phyloP scores from a whole-genome alignment of 2,888 invertebrate genomes.

The Caenorhabditis zanzibari region DNA sequence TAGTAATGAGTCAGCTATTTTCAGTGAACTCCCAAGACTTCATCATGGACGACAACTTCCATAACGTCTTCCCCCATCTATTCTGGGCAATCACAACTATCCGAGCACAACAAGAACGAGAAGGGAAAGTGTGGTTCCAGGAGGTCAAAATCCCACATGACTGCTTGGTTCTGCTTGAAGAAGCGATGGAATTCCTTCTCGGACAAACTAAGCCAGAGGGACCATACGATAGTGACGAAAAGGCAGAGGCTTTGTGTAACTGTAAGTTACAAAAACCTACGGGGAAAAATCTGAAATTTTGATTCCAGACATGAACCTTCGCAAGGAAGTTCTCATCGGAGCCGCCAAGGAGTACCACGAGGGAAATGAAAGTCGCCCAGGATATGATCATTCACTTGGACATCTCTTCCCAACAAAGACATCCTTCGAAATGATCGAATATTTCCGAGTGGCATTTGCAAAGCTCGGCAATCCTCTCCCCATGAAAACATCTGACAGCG shows the following conservation, averaged over 20 bases:
- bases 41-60: no score
- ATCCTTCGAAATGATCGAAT: constrained; percentile 39
- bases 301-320: not conserved
- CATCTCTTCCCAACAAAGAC: constrained; percentile 17
- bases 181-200: not conserved
- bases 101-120: no score
- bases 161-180: not conserved
- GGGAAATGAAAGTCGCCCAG: constrained; percentile 8
- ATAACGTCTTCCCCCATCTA: no score
- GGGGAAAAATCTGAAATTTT: not conserved
- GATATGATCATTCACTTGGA: constrained; percentile 20
- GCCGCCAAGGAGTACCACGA: constrained; percentile 7
- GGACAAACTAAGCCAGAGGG: not conserved
- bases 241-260: not conserved
- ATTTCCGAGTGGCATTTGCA: not conserved
- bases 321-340: not conserved
- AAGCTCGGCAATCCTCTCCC: not conserved
- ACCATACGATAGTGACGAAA: not conserved
- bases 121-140: no score
- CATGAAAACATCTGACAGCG: not conserved
- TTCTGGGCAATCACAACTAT: no score
- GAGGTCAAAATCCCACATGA: not conserved
- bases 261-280: not conserved
- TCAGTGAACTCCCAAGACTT: no score
- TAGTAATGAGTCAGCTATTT: no score